Evolutionary conservation across 2,888 invertebrate genomes (phyloP), one percentile per base, ranked within the genome.

Genomic region (Pollenia labialis): DNA sequence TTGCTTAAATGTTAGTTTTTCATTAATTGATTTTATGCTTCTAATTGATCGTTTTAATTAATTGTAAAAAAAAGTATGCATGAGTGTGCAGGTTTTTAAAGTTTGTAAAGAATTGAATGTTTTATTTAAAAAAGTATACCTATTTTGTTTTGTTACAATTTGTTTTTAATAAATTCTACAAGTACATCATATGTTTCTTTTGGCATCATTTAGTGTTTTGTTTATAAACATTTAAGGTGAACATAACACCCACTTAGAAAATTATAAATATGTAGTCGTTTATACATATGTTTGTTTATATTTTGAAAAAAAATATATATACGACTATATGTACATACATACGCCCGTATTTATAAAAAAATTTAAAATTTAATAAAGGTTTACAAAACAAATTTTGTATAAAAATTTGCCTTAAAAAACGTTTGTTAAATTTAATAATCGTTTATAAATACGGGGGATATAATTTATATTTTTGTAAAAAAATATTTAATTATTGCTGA

Each of bases 201-300:
- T 81, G 81, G 85, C 81, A 74, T 40, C 76, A 60, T 72, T 72
- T 72, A 77, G 76, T 72, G 58, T 85, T 85, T 85, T 85, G 85
- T 85, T 85, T 81, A 85, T 76, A 85, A 85, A 77, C 71, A 77
- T 77, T 72, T 81, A 85, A 85, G 85, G 85, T 81, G 85, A 85
- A 81, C 72, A 76, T 18, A 77, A 76, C 81, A 52, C 81, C 85
- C 85, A 85, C 85, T 81, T 66, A 68, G 71, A 75, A 76, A 23
- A 16, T 54, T 56, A 23, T 32, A 12, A 54, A 54, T 64, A 18
- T 23, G 14, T 32, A 32, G 2, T 23, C 23, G 23, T 23, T n/a
- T n/a, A n/a, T n/a, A 23, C 3, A 23, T 23, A 23, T 23, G 23
- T 23, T 0, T 23, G 23, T 23, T 42, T 44, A 23, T 16, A 56